Evolutionary conservation across 53 echinoderm and acorn worm genomes (phyloP), one percentile per base, ranked within the genome.

Genomic region (Echinarachnius parma): DNA sequence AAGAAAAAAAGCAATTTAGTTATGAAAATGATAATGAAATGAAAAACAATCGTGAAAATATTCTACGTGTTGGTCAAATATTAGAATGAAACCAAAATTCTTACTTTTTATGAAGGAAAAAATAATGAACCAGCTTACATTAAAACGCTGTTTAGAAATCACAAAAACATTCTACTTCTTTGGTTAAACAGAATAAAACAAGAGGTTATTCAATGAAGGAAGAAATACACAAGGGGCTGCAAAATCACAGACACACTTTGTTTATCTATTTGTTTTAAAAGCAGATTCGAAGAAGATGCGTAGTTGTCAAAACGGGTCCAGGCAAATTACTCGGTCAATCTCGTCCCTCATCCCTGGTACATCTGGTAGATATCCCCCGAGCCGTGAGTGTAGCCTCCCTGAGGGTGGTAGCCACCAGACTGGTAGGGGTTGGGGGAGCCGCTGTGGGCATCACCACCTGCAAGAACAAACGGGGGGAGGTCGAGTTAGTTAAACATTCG

Each of bases 381-480:
- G 33, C 70, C 70, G 27, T 70, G 70, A 35, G 70, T 53, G 57
- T 72, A 72, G 28, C 44, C 74, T 34, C 74, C 74, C 30, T 56
- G 74, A 14, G 34, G 74, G 57, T 72, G 74, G 44, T 72, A 72
- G 74, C 74, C 57, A 36, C 56, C 57, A 36, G 74, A 57, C 27
- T 72, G 74, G 74, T 72, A 72, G 74, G 74, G 74, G 57, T 56
- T 34, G 55, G 74, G 56, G 27, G 66, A 47, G 74, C 15, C 42
- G 44, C 14, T 46, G 29, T 72, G 74, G 74, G 56, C 74, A 72
- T 72, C 74, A 72, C 74, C 74, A 72, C 74, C 74, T 72, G 74
- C 7, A 49, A 34, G 56, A 56, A 2, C 21, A 56, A 64, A 54
- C 35, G 15, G 29, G 74, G 74, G 74, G 70, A 28, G 74, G 54